These are phyloP conservation scores for Ormyrus rosae DNA, from an alignment of 2,888 invertebrate genomes.

Conservation along the genomic window DNA sequence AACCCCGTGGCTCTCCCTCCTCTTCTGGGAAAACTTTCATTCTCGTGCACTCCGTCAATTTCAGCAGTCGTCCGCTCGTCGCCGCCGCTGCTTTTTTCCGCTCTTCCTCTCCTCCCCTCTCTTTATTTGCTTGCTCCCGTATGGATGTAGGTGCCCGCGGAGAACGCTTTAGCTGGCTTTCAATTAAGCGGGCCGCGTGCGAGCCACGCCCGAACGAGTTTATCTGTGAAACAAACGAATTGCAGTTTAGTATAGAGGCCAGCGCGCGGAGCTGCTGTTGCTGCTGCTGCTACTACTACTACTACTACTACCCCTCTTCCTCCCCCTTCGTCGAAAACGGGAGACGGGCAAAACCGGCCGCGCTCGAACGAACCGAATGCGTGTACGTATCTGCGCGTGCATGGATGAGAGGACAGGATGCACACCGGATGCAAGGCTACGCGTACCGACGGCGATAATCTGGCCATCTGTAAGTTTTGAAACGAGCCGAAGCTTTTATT, in stretches of 20 bases:
- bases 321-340: constrained; percentile 1
- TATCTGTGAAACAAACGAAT: constrained; percentile 67
- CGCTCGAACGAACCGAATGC: neutral
- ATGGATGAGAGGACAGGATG: neutral
- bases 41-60: constrained; percentile 48
- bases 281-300: too few relatives aligned
- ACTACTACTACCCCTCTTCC: neutral
- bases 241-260: constrained; percentile 45
- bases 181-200: constrained; percentile 58
- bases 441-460: constrained; percentile 29
- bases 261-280: neutral
- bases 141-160: constrained; percentile 7
- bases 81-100: neutral
- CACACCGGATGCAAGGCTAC: neutral
- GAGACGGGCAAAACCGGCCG: constrained; percentile 26
- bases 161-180: constrained; percentile 57
- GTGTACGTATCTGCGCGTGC: constrained; percentile 1
- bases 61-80: constrained; percentile 15
- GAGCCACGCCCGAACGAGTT: constrained; percentile 59
- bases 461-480: constrained; percentile 39
- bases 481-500: constrained; percentile 26
- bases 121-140: constrained; percentile 1
- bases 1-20: constrained; percentile 32
- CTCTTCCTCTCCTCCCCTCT: constrained; percentile 39
- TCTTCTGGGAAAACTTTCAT: constrained; percentile 47